A percentile compares a stretch with the other conserved stretches of the same genome.
Evolutionary conservation across 2,797 vertebrate genomes (phyloP).

Genomic region (Paguma larvata): DNA sequence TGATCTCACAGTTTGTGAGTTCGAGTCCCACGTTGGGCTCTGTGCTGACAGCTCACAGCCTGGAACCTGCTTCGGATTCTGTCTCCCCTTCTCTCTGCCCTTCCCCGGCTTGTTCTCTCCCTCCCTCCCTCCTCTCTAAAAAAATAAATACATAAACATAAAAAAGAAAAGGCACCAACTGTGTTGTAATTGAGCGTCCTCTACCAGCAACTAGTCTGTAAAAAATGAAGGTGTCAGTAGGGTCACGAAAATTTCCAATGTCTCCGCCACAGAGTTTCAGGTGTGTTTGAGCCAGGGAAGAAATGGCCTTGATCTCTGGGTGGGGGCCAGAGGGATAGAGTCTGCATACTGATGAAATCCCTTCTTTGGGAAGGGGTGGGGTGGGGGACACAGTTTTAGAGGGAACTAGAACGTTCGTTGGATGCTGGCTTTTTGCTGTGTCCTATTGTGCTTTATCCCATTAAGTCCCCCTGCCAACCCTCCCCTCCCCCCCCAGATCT

Average conservation of each 20-base stretch:
- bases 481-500: too few species aligned
- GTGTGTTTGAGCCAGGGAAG: neutral
- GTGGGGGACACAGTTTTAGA: neutral
- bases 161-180: neutral
- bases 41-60: too few species aligned
- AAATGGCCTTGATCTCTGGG: neutral
- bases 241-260: neutral
- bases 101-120: too few species aligned
- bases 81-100: too few species aligned
- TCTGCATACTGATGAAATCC: neutral
- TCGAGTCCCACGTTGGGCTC: too few species aligned
- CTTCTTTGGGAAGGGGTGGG: neutral
- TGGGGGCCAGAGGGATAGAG: neutral
- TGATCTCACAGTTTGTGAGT: fast-evolving
- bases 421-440: neutral
- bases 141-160: too few species aligned
- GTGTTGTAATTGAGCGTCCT: neutral
- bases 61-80: too few species aligned
- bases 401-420: neutral
- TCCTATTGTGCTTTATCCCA: neutral
- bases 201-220: neutral
- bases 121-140: too few species aligned
- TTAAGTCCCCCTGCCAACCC: neutral
- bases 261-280: neutral
- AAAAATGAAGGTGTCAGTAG: neutral